These are phyloP conservation scores for Nymphicus hollandicus DNA, from an alignment of 2,113 vertebrate genomes.

Conservation along the genomic window DNA sequence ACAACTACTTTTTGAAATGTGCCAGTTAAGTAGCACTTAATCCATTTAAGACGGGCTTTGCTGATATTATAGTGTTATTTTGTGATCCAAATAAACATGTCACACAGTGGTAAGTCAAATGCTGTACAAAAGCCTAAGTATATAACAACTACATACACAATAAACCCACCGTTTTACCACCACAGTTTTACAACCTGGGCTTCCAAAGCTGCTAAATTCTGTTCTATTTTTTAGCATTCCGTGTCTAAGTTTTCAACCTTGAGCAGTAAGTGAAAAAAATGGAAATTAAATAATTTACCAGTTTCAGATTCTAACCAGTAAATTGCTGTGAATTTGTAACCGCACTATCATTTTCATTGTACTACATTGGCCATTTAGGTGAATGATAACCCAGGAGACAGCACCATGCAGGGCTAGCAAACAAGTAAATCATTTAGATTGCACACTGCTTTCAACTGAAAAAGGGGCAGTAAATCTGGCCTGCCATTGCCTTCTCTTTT, in stretches of 20 bases:
- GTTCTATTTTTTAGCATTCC: slow-evolving; percentile 14
- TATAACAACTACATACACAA: background rate
- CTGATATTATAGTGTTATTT: slow-evolving; percentile 16
- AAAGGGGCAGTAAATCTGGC: slow-evolving; percentile 65
- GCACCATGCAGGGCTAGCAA: slow-evolving; percentile 65
- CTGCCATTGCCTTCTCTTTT: slow-evolving; percentile 56
- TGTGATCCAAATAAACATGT: slow-evolving; percentile 2
- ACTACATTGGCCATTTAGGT: slow-evolving; percentile 63
- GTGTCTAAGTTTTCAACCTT: slow-evolving; percentile 43
- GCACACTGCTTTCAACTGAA: slow-evolving; percentile 58
- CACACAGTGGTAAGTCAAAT: background rate
- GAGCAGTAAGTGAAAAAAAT: slow-evolving; percentile 53
- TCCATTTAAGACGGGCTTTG: slow-evolving; percentile 1
- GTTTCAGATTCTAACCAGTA: slow-evolving; percentile 58
- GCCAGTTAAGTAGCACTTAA: background rate
- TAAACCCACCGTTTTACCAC: background rate
- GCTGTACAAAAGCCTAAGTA: background rate
- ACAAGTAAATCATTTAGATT: slow-evolving; percentile 72
- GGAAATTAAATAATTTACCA: slow-evolving; percentile 70
- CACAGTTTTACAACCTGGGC: background rate
- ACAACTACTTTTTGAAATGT: background rate
- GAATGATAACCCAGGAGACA: slow-evolving; percentile 68
- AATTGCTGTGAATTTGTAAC: slow-evolving; percentile 62
- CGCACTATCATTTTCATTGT: slow-evolving; percentile 61
- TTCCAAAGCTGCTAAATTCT: slow-evolving; percentile 2